These are phyloP conservation scores for Lepisosteus osseus DNA, from an alignment of 2,113 vertebrate species.

Conservation along the genomic window DNA sequence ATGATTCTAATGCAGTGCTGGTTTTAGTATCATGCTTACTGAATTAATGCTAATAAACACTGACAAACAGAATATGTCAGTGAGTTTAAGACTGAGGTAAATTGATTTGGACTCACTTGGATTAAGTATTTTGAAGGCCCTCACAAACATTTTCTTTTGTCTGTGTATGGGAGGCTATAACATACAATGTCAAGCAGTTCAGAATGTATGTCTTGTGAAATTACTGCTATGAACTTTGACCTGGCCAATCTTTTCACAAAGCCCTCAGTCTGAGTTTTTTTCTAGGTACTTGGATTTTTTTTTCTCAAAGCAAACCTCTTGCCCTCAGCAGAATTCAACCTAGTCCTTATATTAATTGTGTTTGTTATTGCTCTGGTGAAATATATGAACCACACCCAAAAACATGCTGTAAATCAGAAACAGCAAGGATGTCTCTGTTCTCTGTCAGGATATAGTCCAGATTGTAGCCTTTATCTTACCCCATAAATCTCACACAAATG, in stretches of 20 bases:
- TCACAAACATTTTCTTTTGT: no score
- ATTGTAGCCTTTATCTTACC: conserved; percentile 18
- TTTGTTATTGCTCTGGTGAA: conserved; percentile 44
- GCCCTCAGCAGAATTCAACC: conserved; percentile 22
- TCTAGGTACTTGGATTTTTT: conserved; percentile 36
- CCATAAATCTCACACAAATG: conserved; percentile 14
- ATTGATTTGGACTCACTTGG: no score
- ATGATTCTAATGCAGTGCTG: no score
- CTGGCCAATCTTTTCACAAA: conserved; percentile 19
- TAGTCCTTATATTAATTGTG: conserved; percentile 34
- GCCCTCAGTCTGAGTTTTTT: conserved; percentile 20
- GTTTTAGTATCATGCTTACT: no score
- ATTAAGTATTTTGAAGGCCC: no score
- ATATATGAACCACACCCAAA: conserved; percentile 28
- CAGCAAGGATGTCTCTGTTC: neutral
- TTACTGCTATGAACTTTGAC: conserved; percentile 11
- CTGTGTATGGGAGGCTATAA: no score
- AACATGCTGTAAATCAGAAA: conserved; percentile 14
- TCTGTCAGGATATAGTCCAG: neutral
- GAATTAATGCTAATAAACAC: no score
- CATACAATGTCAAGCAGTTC: no score
- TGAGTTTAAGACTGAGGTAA: no score
- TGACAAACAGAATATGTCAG: no score
- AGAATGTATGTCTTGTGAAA: neutral
- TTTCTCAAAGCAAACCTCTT: conserved; percentile 27